These are phyloP conservation scores for Tapirus indicus DNA, from an alignment of 2,797 vertebrate genomes.

Conservation along the genomic window DNA sequence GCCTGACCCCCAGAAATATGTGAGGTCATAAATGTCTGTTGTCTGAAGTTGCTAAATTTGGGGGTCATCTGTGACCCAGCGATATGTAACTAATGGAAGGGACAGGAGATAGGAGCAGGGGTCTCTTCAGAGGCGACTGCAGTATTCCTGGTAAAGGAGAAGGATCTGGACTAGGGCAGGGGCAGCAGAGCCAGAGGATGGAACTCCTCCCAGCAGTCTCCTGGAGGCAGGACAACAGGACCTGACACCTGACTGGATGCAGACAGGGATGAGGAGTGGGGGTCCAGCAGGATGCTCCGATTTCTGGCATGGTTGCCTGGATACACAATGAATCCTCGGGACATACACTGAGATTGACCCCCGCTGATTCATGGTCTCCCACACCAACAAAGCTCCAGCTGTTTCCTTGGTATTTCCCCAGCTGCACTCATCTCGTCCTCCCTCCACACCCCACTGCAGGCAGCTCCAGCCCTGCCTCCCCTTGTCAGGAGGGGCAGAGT, in stretches of 20 bases:
- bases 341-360: too few species aligned
- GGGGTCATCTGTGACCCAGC: not conserved
- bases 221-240: not conserved
- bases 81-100: not conserved
- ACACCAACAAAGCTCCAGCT: not conserved
- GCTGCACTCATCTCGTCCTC: not conserved
- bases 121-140: not conserved
- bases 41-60: too few species aligned
- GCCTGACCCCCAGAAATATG: not conserved
- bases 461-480: not conserved
- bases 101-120: not conserved
- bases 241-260: too few species aligned
- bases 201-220: not conserved
- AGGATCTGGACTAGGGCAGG: not conserved
- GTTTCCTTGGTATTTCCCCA: too few species aligned
- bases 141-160: too few species aligned
- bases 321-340: not conserved
- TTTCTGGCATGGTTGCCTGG: not conserved
- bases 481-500: rapidly evolving
- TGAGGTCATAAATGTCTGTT: not conserved
- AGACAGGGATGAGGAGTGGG: not conserved
- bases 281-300: not conserved
- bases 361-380: not conserved
- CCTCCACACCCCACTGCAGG: too few species aligned
- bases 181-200: rapidly evolving